phyloP scores from a whole-genome alignment of 2,888 invertebrate genomes.

The Poecilus cupreus region DNA sequence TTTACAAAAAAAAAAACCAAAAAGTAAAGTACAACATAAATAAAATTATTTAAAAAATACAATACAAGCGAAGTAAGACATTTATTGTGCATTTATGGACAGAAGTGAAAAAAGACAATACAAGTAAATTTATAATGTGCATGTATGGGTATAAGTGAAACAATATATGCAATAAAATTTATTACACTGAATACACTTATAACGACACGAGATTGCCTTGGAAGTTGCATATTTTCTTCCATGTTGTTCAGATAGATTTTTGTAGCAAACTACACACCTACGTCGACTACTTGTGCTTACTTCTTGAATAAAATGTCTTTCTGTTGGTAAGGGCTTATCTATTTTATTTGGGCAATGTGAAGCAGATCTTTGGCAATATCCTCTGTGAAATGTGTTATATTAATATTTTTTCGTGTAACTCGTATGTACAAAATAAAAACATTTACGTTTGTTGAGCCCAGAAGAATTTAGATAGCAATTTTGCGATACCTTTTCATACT shows the following conservation, averaged over 20 bases:
- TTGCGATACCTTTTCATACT: slow-evolving; percentile 66
- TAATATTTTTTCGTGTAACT: slow-evolving; percentile 61
- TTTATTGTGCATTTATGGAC: no score
- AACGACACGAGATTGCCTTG: no score
- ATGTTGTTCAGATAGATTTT: not conserved
- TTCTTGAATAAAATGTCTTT: not conserved
- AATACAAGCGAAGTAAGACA: no score
- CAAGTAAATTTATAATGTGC: no score
- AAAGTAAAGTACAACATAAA: no score
- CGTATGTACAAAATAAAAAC: slow-evolving; percentile 61
- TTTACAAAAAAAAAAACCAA: no score
- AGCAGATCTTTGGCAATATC: not conserved
- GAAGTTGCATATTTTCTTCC: not conserved
- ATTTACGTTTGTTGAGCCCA: slow-evolving; percentile 63
- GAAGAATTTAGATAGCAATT: slow-evolving; percentile 63
- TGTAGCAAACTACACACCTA: slow-evolving; percentile 38
- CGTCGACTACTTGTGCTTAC: slow-evolving; percentile 7
- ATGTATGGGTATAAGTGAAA: no score
- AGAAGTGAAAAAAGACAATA: no score
- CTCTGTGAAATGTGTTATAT: slow-evolving; percentile 35
- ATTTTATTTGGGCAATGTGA: not conserved
- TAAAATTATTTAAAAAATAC: no score
- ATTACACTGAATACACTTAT: no score
- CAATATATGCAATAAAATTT: no score
- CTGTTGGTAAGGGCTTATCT: not conserved